A percentile compares a stretch with the other conserved stretches of the same genome.
phyloP scores from a whole-genome alignment of 2,797 vertebrate species.

The Tenualosa ilisha region DNA sequence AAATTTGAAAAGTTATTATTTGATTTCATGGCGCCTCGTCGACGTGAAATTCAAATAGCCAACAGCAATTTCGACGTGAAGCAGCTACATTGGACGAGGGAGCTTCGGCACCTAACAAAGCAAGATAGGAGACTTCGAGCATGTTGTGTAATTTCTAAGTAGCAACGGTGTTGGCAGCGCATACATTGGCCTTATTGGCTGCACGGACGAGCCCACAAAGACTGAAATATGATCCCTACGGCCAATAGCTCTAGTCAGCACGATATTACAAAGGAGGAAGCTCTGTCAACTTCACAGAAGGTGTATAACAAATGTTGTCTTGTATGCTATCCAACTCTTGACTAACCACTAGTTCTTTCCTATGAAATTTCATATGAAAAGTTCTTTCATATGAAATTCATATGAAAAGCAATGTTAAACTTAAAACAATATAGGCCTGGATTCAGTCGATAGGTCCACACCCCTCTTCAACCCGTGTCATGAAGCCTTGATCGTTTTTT shows the following conservation, averaged over 20 bases:
- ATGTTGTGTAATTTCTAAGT: not conserved
- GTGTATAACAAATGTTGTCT: not conserved
- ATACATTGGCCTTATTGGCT: not conserved
- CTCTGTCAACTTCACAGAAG: not conserved
- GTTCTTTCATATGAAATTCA: too few species aligned
- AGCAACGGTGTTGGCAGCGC: not conserved
- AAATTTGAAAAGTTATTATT: too few species aligned
- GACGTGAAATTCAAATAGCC: too few species aligned
- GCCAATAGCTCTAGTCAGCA: not conserved
- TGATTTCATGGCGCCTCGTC: too few species aligned
- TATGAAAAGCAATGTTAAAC: too few species aligned
- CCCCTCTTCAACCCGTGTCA: too few species aligned
- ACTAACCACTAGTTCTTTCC: not conserved
- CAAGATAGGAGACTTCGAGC: not conserved
- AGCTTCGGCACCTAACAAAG: not conserved
- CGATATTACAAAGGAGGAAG: not conserved
- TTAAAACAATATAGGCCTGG: too few species aligned
- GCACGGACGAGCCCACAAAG: constrained; percentile 1
- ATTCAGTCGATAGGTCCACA: too few species aligned
- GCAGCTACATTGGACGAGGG: not conserved
- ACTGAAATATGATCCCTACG: not conserved
- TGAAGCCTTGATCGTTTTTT: too few species aligned
- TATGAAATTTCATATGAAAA: too few species aligned
- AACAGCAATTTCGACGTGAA: too few species aligned
- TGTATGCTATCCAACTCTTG: not conserved